A percentile compares a stretch with the other conserved stretches of the same genome.
These are phyloP conservation scores for Astropecten irregularis DNA, from an alignment of 53 echinoderm and acorn worm species.

Conservation along the genomic window DNA sequence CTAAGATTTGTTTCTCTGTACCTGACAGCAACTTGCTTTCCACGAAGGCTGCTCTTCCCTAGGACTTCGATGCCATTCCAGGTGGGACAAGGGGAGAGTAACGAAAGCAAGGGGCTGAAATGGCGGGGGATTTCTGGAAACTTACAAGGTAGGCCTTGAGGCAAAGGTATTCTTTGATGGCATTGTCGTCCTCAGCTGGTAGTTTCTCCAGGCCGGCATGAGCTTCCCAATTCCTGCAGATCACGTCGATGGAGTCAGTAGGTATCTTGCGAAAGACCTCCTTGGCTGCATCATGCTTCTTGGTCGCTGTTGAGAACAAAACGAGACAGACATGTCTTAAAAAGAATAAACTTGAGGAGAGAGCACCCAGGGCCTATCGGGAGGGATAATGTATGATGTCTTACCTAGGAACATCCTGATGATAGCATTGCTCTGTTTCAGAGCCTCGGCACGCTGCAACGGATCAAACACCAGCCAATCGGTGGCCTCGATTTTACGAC, in stretches of 20 bases:
- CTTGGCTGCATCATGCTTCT: constrained; percentile 94
- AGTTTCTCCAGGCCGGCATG: constrained; percentile 65
- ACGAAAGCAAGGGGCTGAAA: too few species aligned
- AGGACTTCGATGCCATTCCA: too few species aligned
- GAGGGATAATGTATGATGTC: neutral
- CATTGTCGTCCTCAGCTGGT: constrained; percentile 78
- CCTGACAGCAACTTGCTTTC: too few species aligned
- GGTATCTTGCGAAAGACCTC: constrained; percentile 96
- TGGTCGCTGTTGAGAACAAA: constrained; percentile 58
- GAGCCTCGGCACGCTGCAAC: constrained; percentile 86
- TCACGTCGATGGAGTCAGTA: constrained; percentile 87
- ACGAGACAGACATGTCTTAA: too few species aligned
- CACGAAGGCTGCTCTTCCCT: too few species aligned
- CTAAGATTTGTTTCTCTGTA: too few species aligned
- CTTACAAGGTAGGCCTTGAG: constrained; percentile 93
- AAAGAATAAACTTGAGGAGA: too few species aligned
- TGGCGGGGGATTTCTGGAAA: too few species aligned
- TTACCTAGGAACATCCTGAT: constrained; percentile 94
- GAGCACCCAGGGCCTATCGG: too few species aligned
- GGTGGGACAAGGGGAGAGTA: too few species aligned
- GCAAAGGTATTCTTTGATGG: constrained; percentile 92
- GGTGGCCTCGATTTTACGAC: constrained; percentile 92
- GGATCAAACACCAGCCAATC: constrained; percentile 99
- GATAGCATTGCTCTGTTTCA: constrained; percentile 97
- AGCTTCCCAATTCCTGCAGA: constrained; percentile 82